Evolutionary conservation across 2,797 vertebrate genomes (phyloP).

Genomic region (Naso thynnoides): DNA sequence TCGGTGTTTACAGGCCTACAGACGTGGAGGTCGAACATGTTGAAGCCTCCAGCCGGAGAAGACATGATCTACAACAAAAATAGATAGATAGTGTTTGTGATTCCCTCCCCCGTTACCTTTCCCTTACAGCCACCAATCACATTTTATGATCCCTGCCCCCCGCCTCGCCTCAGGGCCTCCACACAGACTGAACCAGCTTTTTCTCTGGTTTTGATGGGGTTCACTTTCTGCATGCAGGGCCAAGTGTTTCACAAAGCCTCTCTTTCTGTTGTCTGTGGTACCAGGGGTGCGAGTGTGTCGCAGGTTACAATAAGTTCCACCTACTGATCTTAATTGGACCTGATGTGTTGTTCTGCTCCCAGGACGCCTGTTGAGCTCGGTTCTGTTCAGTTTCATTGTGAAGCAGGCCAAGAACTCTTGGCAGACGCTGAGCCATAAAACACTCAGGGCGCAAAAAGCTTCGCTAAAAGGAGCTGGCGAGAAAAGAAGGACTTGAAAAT

Average conservation of each 20-base stretch:
- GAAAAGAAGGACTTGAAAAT: slow-evolving; percentile 65
- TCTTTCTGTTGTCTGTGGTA: slow-evolving; percentile 64
- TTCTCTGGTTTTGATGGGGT: slow-evolving; percentile 35
- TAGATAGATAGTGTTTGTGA: slow-evolving; percentile 26
- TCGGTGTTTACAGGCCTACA: slow-evolving; percentile 51
- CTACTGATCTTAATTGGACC: slow-evolving; percentile 80
- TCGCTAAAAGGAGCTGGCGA: slow-evolving; percentile 65
- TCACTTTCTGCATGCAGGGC: slow-evolving; percentile 52
- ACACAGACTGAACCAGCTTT: slow-evolving; percentile 23
- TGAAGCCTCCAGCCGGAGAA: slow-evolving; percentile 12
- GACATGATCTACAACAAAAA: slow-evolving; percentile 15
- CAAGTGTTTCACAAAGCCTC: slow-evolving; percentile 63
- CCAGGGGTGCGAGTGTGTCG: slow-evolving; percentile 60
- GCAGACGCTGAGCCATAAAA: slow-evolving; percentile 72
- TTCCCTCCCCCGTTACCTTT: background rate
- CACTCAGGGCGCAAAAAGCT: slow-evolving; percentile 64
- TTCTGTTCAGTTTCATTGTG: slow-evolving; percentile 78
- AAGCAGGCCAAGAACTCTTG: slow-evolving; percentile 76
- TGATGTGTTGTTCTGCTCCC: slow-evolving; percentile 79
- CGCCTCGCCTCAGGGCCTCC: slow-evolving; percentile 14
- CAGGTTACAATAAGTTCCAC: slow-evolving; percentile 80
- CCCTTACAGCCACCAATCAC: slow-evolving; percentile 36
- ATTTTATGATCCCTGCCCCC: slow-evolving; percentile 41
- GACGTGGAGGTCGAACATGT: slow-evolving; percentile 38
- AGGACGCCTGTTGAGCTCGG: slow-evolving; percentile 65